phyloP scores from a whole-genome alignment of 2,888 invertebrate species.

The Melanchra persicariae region DNA sequence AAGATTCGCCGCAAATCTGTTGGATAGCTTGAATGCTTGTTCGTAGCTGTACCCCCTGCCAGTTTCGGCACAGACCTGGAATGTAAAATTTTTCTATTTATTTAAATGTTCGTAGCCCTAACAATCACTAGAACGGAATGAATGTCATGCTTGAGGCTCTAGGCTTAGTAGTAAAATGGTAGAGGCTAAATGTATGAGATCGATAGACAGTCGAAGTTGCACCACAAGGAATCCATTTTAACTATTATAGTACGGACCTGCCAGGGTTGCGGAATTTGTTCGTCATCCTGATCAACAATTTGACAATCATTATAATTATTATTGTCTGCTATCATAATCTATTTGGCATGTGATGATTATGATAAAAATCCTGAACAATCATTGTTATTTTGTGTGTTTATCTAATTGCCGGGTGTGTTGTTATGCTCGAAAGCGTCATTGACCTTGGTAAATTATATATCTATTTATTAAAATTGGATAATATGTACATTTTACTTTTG shows the following conservation, averaged over 20 bases:
- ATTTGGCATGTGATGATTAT: background rate
- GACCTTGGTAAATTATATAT: background rate
- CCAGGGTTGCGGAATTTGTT: background rate
- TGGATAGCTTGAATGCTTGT: slow-evolving; percentile 92
- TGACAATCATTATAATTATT: slow-evolving; percentile 2
- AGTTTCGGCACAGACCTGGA: slow-evolving; percentile 93
- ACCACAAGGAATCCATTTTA: background rate
- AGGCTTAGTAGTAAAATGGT: background rate
- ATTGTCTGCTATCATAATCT: background rate
- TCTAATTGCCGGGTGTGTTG: background rate
- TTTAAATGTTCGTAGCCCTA: background rate
- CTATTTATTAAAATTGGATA: no score
- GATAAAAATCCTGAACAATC: background rate
- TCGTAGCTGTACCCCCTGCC: slow-evolving; percentile 94
- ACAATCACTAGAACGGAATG: background rate
- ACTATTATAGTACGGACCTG: background rate
- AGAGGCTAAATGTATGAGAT: background rate
- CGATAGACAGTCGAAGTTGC: background rate
- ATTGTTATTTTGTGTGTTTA: slow-evolving; percentile 6
- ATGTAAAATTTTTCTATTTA: slow-evolving; percentile 28
- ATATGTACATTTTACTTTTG: no score
- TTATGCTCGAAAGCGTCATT: background rate
- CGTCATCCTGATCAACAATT: slow-evolving; percentile 1
- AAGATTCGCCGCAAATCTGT: slow-evolving; percentile 92
- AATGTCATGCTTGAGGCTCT: background rate